phyloP scores from a whole-genome alignment of 2,797 vertebrate genomes.

The Holocentrus rufus region DNA sequence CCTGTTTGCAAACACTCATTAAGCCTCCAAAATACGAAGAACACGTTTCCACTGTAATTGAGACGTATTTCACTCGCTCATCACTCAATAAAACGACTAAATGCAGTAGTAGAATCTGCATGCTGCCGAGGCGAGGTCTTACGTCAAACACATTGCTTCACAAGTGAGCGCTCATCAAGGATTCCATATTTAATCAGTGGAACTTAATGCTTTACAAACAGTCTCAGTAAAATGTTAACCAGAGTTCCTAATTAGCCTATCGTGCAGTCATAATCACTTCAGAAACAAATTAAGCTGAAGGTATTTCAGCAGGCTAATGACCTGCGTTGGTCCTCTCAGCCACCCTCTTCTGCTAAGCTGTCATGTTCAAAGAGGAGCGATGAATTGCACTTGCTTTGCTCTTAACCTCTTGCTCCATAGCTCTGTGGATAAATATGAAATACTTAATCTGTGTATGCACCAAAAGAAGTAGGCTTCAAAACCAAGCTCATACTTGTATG shows the following conservation, averaged over 20 bases:
- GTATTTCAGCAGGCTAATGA: slow-evolving; percentile 81
- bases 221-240: slow-evolving; percentile 80
- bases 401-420: slow-evolving; percentile 55
- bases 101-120: slow-evolving; percentile 56
- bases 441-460: slow-evolving; percentile 38
- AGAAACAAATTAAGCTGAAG: slow-evolving; percentile 83
- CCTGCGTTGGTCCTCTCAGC: slow-evolving; percentile 59
- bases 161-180: slow-evolving; percentile 64
- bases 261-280: slow-evolving; percentile 82
- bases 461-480: slow-evolving; percentile 5
- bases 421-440: slow-evolving; percentile 60
- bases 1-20: neutral
- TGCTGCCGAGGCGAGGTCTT: slow-evolving; percentile 44
- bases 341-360: slow-evolving; percentile 44
- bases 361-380: slow-evolving; percentile 64
- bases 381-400: slow-evolving; percentile 43
- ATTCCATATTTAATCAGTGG: slow-evolving; percentile 82
- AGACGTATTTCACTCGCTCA: slow-evolving; percentile 19
- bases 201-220: slow-evolving; percentile 85
- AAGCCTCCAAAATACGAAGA: neutral
- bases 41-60: slow-evolving; percentile 31
- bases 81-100: slow-evolving; percentile 50
- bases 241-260: slow-evolving; percentile 85
- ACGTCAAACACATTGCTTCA: slow-evolving; percentile 59
- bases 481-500: neutral